phyloP scores from a whole-genome alignment of 64 coral and sea anemone species.

The Montipora cactus region DNA sequence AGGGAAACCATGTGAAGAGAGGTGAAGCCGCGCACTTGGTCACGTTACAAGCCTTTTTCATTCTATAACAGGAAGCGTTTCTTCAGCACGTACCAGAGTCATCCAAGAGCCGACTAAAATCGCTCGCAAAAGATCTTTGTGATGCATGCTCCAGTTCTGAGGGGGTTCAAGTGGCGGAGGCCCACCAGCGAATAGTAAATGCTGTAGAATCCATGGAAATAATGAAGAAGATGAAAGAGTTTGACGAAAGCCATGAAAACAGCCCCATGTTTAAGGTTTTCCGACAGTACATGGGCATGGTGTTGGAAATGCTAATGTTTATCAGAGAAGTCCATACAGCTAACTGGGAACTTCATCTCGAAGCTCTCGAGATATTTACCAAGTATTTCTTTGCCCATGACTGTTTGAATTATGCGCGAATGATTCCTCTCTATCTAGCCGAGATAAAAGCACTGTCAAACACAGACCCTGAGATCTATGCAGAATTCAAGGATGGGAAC shows the following conservation, averaged over 20 bases:
- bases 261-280: not conserved
- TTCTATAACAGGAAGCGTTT: not conserved
- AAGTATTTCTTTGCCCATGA: slow-evolving; percentile 43
- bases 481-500: not conserved
- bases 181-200: not conserved
- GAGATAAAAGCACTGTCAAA: not conserved
- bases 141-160: slow-evolving; percentile 26
- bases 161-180: not conserved
- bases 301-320: slow-evolving; percentile 13
- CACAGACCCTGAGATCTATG: not conserved
- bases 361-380: not conserved
- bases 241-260: not conserved
- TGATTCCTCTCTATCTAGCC: slow-evolving; percentile 40
- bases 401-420: not conserved
- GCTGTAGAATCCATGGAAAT: not conserved
- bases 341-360: not conserved
- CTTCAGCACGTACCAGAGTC: slow-evolving; percentile 12
- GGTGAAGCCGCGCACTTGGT: no score
- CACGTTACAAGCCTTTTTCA: no score
- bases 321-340: slow-evolving; percentile 5
- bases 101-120: slow-evolving; percentile 17
- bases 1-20: no score
- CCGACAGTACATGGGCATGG: slow-evolving; percentile 14
- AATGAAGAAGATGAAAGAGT: not conserved
- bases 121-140: slow-evolving; percentile 21